These are phyloP conservation scores for Oreochromis grahami DNA, from an alignment of 2,797 vertebrate genomes.

Conservation along the genomic window DNA sequence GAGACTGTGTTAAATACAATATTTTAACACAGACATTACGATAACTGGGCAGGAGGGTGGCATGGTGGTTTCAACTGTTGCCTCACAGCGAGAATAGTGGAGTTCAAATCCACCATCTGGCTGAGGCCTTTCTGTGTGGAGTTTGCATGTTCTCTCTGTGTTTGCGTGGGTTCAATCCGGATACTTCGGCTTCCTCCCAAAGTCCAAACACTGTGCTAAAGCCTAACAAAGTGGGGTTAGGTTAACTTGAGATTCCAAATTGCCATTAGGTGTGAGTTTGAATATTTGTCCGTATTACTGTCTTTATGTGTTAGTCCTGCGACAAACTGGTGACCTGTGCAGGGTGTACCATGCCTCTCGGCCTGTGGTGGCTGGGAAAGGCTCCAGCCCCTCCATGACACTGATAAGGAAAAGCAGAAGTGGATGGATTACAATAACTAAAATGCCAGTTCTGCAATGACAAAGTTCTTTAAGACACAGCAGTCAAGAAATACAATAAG, in stretches of 20 bases:
- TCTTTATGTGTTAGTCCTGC: background rate
- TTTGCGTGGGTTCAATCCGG: background rate
- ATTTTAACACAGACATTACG: background rate
- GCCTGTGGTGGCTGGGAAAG: background rate
- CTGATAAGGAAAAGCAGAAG: background rate
- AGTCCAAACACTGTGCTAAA: background rate
- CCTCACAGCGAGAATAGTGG: background rate
- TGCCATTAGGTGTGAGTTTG: background rate
- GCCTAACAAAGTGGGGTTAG: background rate
- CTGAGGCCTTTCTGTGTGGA: background rate
- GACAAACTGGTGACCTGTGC: background rate
- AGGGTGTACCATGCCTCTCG: background rate
- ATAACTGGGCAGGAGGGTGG: background rate
- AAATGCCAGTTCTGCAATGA: background rate
- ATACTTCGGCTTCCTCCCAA: background rate
- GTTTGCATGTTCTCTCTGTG: background rate
- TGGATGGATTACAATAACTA: background rate
- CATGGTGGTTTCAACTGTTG: background rate
- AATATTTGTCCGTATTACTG: background rate
- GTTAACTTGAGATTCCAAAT: background rate
- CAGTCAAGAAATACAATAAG: background rate
- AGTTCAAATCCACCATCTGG: background rate
- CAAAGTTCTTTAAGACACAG: background rate
- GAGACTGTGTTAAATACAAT: background rate
- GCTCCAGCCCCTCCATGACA: background rate